Percentiles rank a stretch among this genome's conserved stretches.
Evolutionary conservation across 2,113 vertebrate species (phyloP).

Genomic region (Planiliza haematocheilus): DNA sequence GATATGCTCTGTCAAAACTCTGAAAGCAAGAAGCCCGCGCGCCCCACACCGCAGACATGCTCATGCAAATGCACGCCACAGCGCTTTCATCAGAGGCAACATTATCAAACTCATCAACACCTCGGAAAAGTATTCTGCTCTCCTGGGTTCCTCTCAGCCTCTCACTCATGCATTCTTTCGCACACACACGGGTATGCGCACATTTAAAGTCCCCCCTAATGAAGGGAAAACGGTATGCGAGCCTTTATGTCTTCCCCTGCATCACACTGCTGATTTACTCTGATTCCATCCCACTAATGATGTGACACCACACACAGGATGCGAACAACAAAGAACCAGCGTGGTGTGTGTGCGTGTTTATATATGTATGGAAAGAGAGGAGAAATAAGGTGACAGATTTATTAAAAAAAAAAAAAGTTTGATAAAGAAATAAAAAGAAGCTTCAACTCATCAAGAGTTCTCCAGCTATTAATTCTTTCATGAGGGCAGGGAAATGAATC

Average conservation of each 20-base stretch:
- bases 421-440: conserved; percentile 8
- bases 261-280: conserved; percentile 36
- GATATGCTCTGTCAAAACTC: conserved; percentile 73
- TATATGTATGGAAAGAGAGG: neutral
- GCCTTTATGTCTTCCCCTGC: conserved; percentile 1
- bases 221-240: conserved; percentile 28
- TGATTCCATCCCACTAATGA: conserved; percentile 54
- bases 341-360: no score
- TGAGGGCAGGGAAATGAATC: conserved; percentile 34
- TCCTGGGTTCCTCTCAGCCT: conserved; percentile 30
- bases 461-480: conserved; percentile 38
- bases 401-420: conserved; percentile 43
- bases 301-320: conserved; percentile 38
- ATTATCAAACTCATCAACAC: conserved; percentile 59
- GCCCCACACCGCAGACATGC: conserved; percentile 4
- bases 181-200: conserved; percentile 8
- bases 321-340: conserved; percentile 1
- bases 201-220: conserved; percentile 30
- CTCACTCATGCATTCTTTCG: neutral
- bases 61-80: conserved; percentile 11
- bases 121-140: conserved; percentile 34
- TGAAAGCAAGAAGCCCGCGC: conserved; percentile 35
- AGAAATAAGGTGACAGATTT: neutral
- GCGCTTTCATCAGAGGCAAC: conserved; percentile 41
- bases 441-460: conserved; percentile 12